Conservation (phyloP, 2,888 invertebrate species). For the Blomia tropicalis region DNA sequence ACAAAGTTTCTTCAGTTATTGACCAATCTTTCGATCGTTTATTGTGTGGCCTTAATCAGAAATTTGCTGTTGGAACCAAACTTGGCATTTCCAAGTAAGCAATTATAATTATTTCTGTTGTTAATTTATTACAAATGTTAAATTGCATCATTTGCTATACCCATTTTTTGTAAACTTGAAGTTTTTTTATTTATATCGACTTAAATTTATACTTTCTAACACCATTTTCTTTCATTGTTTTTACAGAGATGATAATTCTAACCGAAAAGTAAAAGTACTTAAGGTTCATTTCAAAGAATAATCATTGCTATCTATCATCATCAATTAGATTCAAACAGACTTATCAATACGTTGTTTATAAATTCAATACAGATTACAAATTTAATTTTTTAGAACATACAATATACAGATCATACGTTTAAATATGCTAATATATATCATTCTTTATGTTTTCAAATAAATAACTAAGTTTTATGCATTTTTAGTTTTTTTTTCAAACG, state of each 20-base stretch:
- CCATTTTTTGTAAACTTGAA: neutral
- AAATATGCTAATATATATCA: too few relatives aligned
- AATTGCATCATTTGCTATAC: neutral
- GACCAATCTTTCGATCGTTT: neutral
- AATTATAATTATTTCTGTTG: neutral
- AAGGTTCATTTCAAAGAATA: neutral
- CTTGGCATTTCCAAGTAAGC: neutral
- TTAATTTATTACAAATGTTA: neutral
- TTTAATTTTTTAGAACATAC: too few relatives aligned
- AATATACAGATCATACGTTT: too few relatives aligned
- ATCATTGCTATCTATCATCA: too few relatives aligned
- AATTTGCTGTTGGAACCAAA: neutral
- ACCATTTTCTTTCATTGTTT: neutral
- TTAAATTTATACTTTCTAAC: neutral
- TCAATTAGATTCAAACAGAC: too few relatives aligned
- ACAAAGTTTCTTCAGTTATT: neutral
- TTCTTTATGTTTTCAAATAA: too few relatives aligned
- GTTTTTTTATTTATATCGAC: neutral
- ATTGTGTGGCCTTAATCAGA: neutral
- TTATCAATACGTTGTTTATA: too few relatives aligned
- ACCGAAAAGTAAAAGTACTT: neutral
- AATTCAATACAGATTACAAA: too few relatives aligned
- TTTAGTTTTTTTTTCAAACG: too few relatives aligned
- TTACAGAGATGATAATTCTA: neutral
- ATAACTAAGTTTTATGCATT: too few relatives aligned